Evolutionary conservation across 2,888 invertebrate species (phyloP).

Genomic region (Tineola bisselliella): DNA sequence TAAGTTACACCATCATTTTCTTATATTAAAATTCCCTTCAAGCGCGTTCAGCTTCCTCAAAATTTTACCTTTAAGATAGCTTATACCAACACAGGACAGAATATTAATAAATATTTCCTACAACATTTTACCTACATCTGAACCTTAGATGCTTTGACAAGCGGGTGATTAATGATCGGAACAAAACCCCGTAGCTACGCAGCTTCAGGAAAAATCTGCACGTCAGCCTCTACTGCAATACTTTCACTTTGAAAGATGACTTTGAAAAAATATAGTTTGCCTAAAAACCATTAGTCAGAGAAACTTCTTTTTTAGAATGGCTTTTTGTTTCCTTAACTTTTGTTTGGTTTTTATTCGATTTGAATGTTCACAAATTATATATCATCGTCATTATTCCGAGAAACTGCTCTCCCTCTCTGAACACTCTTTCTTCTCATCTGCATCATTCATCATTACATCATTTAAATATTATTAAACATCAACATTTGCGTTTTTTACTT

Average conservation of each 20-base stretch:
- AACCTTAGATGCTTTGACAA: conserved; percentile 32
- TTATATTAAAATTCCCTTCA: too few relatives aligned
- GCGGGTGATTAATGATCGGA: conserved; percentile 41
- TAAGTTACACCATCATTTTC: too few relatives aligned
- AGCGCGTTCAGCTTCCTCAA: too few relatives aligned
- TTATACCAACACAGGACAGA: neutral
- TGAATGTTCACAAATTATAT: too few relatives aligned
- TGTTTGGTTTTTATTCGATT: neutral
- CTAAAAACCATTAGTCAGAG: neutral
- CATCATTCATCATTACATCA: too few relatives aligned
- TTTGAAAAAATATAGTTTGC: conserved; percentile 3
- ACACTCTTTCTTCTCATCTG: too few relatives aligned
- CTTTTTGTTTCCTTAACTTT: neutral
- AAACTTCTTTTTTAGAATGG: neutral
- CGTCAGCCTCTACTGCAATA: neutral
- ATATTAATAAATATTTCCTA: neutral
- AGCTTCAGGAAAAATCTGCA: neutral
- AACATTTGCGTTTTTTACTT: too few relatives aligned
- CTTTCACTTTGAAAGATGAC: conserved; percentile 6
- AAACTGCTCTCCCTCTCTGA: too few relatives aligned
- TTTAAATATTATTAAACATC: too few relatives aligned
- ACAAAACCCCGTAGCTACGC: conserved; percentile 14
- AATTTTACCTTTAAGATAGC: neutral
- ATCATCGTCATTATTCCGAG: too few relatives aligned
- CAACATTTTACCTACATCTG: conserved; percentile 15